phyloP scores from a whole-genome alignment of 2,797 vertebrate species.

The Crax fasciolata region DNA sequence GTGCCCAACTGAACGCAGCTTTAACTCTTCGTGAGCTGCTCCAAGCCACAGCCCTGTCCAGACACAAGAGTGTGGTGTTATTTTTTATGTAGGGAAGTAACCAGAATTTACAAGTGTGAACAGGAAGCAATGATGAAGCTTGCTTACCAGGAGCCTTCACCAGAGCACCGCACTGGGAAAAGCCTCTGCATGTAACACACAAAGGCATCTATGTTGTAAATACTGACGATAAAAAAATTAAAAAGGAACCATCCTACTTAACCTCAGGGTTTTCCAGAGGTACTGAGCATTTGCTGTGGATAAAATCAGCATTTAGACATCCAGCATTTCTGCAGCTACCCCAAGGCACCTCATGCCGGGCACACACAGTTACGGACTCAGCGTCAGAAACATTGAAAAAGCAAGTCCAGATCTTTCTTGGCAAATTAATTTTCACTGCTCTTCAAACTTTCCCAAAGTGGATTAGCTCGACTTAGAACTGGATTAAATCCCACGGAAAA shows the following conservation, averaged over 20 bases:
- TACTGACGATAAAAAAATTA: neutral
- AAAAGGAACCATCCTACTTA: neutral
- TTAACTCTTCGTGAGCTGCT: slow-evolving; percentile 59
- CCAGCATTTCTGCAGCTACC: neutral
- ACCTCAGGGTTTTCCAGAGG: neutral
- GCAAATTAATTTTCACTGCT: slow-evolving; percentile 16
- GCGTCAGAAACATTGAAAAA: neutral
- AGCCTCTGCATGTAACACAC: neutral
- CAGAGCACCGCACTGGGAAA: neutral
- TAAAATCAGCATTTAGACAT: neutral
- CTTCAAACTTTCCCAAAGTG: slow-evolving; percentile 48
- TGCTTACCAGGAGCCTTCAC: neutral
- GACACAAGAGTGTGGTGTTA: neutral
- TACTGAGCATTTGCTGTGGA: neutral
- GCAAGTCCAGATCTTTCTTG: neutral
- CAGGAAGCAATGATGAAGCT: neutral
- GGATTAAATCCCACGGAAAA: slow-evolving; percentile 40
- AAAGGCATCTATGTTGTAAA: neutral
- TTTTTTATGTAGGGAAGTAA: neutral
- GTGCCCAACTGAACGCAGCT: slow-evolving; percentile 41
- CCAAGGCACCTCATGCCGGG: accelerated
- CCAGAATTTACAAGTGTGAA: neutral
- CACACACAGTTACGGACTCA: neutral
- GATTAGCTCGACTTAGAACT: slow-evolving; percentile 38
- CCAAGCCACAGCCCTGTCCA: neutral